These are phyloP conservation scores for Galeruca laticollis DNA, from an alignment of 2,888 invertebrate genomes.

Conservation along the genomic window DNA sequence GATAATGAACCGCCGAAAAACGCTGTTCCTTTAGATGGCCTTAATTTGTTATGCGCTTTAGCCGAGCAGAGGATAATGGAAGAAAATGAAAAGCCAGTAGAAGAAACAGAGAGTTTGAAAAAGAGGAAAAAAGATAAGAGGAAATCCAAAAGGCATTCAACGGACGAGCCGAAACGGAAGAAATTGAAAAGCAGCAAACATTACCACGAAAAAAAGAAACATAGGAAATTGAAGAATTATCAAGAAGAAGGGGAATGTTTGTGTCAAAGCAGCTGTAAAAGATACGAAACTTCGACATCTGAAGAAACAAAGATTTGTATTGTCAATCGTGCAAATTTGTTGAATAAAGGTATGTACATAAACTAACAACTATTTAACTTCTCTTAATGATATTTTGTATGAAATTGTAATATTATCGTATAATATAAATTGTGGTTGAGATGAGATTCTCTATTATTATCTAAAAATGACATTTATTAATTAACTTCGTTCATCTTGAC, in stretches of 20 bases:
- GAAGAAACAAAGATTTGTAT: slow-evolving; percentile 64
- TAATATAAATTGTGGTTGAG: too few species aligned
- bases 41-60: slow-evolving; percentile 84
- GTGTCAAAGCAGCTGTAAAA: slow-evolving; percentile 58
- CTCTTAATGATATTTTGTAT: too few species aligned
- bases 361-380: not conserved
- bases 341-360: slow-evolving; percentile 11
- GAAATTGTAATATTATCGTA: too few species aligned
- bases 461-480: too few species aligned
- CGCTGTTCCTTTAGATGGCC: slow-evolving; percentile 69
- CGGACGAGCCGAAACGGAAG: slow-evolving; percentile 64
- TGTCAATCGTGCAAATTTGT: slow-evolving; percentile 58
- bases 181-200: slow-evolving; percentile 60
- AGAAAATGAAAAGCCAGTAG: slow-evolving; percentile 69
- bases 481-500: too few species aligned
- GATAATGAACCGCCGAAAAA: slow-evolving; percentile 59
- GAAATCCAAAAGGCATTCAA: slow-evolving; percentile 62
- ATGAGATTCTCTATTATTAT: too few species aligned
- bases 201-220: slow-evolving; percentile 54
- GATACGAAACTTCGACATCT: slow-evolving; percentile 65
- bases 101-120: slow-evolving; percentile 47
- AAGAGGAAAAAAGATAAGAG: slow-evolving; percentile 67
- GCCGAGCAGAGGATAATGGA: slow-evolving; percentile 88
- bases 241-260: slow-evolving; percentile 52
- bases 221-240: slow-evolving; percentile 52